Conservation (phyloP, 2,888 invertebrate species). For the Sussaba pulchella region DNA sequence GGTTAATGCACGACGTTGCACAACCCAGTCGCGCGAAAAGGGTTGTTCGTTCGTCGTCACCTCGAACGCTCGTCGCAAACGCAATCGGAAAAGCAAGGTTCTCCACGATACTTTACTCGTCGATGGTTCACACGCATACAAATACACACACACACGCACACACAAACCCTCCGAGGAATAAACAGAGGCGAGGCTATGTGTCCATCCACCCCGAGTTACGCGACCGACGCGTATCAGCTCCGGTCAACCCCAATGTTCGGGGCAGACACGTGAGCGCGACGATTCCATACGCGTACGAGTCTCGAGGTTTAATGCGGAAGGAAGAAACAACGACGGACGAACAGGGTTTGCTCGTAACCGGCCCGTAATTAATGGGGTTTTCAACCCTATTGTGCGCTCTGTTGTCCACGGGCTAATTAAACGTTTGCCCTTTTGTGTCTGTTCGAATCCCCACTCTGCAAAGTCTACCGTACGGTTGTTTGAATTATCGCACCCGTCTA, state of each 20-base stretch:
- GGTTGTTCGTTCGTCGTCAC: slow-evolving; percentile 35
- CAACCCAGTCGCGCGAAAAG: slow-evolving; percentile 45
- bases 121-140: slow-evolving; percentile 1
- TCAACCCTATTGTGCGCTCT: slow-evolving; percentile 44
- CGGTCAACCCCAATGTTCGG: slow-evolving; percentile 44
- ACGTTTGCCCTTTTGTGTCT: slow-evolving; percentile 71
- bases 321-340: slow-evolving; percentile 58
- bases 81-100: neutral
- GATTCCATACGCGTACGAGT: neutral
- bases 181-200: slow-evolving; percentile 24
- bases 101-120: slow-evolving; percentile 36
- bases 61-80: slow-evolving; percentile 34
- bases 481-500: slow-evolving; percentile 42
- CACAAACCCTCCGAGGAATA: slow-evolving; percentile 24
- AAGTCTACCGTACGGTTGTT: slow-evolving; percentile 11
- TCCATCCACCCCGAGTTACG: slow-evolving; percentile 37
- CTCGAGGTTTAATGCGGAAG: slow-evolving; percentile 59
- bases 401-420: slow-evolving; percentile 74
- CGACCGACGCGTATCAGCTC: slow-evolving; percentile 55
- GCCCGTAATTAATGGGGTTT: slow-evolving; percentile 72
- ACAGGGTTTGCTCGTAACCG: slow-evolving; percentile 63
- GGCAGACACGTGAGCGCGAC: slow-evolving; percentile 23
- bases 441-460: slow-evolving; percentile 36
- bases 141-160: too few relatives aligned
- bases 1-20: slow-evolving; percentile 30